Conservation (phyloP, 2,797 vertebrate genomes). For the Leucoraja ocellata region DNA sequence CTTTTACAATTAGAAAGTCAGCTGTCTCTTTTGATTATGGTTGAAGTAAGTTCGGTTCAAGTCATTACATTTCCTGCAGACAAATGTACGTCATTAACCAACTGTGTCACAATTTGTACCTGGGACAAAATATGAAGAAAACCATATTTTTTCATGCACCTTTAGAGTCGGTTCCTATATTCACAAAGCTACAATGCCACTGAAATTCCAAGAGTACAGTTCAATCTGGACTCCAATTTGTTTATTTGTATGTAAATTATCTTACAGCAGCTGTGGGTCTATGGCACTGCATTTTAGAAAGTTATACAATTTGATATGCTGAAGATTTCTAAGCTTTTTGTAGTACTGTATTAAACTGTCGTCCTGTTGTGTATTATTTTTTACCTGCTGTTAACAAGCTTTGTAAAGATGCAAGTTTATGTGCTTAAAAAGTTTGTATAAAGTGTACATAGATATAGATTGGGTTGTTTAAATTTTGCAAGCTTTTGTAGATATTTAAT, state of each 20-base stretch:
- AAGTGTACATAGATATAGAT: conserved; percentile 73
- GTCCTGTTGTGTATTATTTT: conserved; percentile 62
- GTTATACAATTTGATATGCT: conserved; percentile 50
- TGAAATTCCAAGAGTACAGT: not conserved
- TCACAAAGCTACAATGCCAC: not conserved
- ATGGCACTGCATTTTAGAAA: conserved; percentile 56
- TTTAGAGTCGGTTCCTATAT: not conserved
- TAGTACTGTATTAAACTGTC: conserved; percentile 62
- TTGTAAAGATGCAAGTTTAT: conserved; percentile 81
- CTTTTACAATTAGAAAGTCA: not conserved
- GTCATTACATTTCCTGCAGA: not conserved
- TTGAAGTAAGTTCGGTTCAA: not conserved
- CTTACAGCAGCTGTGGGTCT: conserved; percentile 47
- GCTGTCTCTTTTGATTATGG: not conserved
- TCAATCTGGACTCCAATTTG: conserved; percentile 15
- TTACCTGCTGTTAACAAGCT: conserved; percentile 64
- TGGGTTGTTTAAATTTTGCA: conserved; percentile 67
- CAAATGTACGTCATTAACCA: not conserved
- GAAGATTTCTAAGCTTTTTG: conserved; percentile 55
- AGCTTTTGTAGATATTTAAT: conserved; percentile 84
- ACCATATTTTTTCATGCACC: conserved; percentile 23
- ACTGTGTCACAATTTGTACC: not conserved
- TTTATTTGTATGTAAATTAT: conserved; percentile 26
- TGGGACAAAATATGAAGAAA: conserved; percentile 12
- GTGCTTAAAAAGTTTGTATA: conserved; percentile 75